Base-by-base conservation (phyloP, 2,888 invertebrate species). In the Anticlea derivata region DNA sequence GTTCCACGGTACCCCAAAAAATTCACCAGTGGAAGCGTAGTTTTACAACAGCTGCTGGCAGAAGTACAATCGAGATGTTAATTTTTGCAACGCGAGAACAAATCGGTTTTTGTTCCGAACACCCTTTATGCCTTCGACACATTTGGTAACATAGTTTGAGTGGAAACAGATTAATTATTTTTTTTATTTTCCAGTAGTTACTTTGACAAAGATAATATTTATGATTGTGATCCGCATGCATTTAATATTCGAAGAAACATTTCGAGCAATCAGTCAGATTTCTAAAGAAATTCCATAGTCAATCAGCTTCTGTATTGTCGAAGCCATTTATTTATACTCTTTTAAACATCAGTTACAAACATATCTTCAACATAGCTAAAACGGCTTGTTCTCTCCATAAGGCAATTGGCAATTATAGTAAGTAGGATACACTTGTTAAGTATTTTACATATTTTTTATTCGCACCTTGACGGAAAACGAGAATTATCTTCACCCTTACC, bases 71-170 rank as follows among this genome's bases (percentile, higher is more conserved):
- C 30, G 44, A 47, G 40, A 22, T 47, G 38, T 56, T 54, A 56
- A 61, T 56, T 58, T 51, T 52, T 56, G 51, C 47, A 39, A 35
- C 41, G 41, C 30, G 38, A 44, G 39, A 43, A 51, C 35, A 45
- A 43, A 45, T 44, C 23, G 49, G 35, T 47, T 49, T 52, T 55
- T 43, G 45, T 46, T 31, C 12, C 11, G 27, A 50, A 26, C 40
- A 24, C 8, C 45, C 35, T 29, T 40, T 44, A 47, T 22, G 30
- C 40, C 30, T 40, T 40, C 35, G 30, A 37, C 26, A 40, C 26
- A 40, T n/a, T 22, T 12, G 34, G 40, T 30, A 35, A 27, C 17
- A 22, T 23, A 39, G 29, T 39, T 49, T 49, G 8, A 8, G 30
- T 30, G 7, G 8, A 33, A 30, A 38, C 17, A 24, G 22, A 23